These are phyloP conservation scores for Gnathonemus echidnorhynchus DNA, from an alignment of 2,113 vertebrate species.

Conservation along the genomic window DNA sequence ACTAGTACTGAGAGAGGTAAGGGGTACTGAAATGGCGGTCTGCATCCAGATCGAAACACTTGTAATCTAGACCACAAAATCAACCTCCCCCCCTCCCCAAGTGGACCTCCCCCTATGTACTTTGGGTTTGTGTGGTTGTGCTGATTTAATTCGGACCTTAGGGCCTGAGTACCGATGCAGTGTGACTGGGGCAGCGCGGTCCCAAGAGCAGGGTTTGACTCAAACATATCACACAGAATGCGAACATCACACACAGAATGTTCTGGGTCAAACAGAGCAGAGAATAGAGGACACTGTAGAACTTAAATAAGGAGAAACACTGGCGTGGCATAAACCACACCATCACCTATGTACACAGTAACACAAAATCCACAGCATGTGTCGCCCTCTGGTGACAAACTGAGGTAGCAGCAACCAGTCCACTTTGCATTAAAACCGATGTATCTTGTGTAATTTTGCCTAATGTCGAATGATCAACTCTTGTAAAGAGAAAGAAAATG, in stretches of 20 bases:
- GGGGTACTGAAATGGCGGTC: too few relatives aligned
- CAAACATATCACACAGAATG: neutral
- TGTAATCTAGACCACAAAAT: too few relatives aligned
- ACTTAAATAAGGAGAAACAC: neutral
- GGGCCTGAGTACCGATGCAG: too few relatives aligned
- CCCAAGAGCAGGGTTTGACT: neutral
- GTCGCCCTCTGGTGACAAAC: neutral
- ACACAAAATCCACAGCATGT: neutral
- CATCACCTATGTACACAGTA: neutral
- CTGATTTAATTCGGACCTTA: too few relatives aligned
- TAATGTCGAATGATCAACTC: neutral
- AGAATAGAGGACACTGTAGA: neutral
- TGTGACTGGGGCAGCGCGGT: neutral
- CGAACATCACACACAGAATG: neutral
- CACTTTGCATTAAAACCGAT: neutral
- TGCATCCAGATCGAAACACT: too few relatives aligned
- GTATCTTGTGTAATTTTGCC: neutral
- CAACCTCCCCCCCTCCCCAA: too few relatives aligned
- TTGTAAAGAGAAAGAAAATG: neutral
- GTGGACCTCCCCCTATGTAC: too few relatives aligned
- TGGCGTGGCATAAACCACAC: neutral
- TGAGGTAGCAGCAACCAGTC: neutral
- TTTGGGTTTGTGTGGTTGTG: too few relatives aligned
- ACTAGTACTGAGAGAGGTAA: neutral
- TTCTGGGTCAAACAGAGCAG: neutral